Base-by-base conservation (phyloP, 2,888 invertebrate species). In the Aplocera efformata region DNA sequence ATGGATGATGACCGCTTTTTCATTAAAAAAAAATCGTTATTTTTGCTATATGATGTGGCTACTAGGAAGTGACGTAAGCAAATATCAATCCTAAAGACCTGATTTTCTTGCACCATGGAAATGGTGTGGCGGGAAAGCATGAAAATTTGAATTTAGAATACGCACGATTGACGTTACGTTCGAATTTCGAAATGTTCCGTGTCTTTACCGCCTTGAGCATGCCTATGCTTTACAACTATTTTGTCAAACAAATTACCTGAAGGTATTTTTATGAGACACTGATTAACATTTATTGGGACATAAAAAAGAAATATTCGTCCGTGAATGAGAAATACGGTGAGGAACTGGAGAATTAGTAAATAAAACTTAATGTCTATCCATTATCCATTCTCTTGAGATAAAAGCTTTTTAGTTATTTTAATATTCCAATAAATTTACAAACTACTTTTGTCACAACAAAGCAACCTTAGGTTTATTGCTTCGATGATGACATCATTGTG, bases 141-240 rank as follows among this genome's bases (percentile, higher is more conserved):
- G 51, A 48, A 56, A 53, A 59, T 64, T 60, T 47, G 56, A 63
- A 63, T 61, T 61, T 50, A 51, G 60, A 52, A 61, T 60, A 66
- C 64, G 67, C 60, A 37, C 68, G 56, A 66, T 70, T 71, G 60
- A 56, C 50, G 44, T 53, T 60, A 58, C 50, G 50, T 53, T 52
- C 32, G 44, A 41, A 56, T 39, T 9, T 42, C 6, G 11, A 11
- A 36, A 35, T 37, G 39, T 29, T 8, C 27, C 37, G 35, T 31
- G n/a, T 29, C 20, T 29, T 41, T 13, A 37, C 35, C 9, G 31
- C 6, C 44, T 1, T 70, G 72, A 34, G 68, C 58, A 46, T 36
- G 33, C 48, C 57, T 57, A 66, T 64, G 58, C 55, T 43, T 58
- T 52, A 46, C 11, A 47, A 44, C 45, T 10, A 13, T 32, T 40